Evolutionary conservation across 2,113 vertebrate genomes (phyloP).

Genomic region (Pleuronectes platessa): DNA sequence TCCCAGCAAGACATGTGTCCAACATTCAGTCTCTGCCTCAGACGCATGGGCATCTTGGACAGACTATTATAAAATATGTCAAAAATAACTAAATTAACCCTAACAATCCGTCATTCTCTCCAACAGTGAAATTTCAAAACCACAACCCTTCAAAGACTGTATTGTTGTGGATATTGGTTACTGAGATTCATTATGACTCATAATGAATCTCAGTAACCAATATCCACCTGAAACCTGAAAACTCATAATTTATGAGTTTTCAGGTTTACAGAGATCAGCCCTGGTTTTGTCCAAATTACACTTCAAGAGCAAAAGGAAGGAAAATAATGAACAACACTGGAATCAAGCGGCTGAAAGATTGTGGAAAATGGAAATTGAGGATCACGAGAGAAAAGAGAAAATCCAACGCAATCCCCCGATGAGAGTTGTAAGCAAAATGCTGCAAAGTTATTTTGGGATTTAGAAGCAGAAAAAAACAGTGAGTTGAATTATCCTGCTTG

Average conservation of each 20-base stretch:
- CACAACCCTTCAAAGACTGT: conserved; percentile 1
- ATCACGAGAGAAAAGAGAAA: conserved; percentile 16
- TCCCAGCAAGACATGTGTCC: conserved; percentile 27
- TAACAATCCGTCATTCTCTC: background rate
- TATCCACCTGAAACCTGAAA: too few species aligned
- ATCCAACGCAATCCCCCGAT: background rate
- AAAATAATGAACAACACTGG: conserved; percentile 10
- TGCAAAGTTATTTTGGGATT: background rate
- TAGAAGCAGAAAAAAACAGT: background rate
- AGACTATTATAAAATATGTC: too few species aligned
- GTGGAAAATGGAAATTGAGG: too few species aligned
- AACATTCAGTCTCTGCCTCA: background rate
- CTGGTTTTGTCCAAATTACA: background rate
- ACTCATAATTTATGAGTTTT: background rate
- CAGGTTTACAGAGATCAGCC: background rate
- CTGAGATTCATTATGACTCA: conserved; percentile 19
- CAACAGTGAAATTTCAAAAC: background rate
- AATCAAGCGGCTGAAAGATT: conserved; percentile 19
- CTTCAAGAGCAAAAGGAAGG: conserved; percentile 37
- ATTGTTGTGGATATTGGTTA: conserved; percentile 4
- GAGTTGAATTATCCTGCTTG: too few species aligned
- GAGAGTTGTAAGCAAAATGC: background rate
- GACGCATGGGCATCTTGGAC: background rate
- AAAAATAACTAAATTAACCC: background rate
- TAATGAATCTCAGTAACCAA: too few species aligned